Evolutionary conservation across 1,140 invertebrate species (phyloP).

Genomic region (Palaemon carinicauda): DNA sequence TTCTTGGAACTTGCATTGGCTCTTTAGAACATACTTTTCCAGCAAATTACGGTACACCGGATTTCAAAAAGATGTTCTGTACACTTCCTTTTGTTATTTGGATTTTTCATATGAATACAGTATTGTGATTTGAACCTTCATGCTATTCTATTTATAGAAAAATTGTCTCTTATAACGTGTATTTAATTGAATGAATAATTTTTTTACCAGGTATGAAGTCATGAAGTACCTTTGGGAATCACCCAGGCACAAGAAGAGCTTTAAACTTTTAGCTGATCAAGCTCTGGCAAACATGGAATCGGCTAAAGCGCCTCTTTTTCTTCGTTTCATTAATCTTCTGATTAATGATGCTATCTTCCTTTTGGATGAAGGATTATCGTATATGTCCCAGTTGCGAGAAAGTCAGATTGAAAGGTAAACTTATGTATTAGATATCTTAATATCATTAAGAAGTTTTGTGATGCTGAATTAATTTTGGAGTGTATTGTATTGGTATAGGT

Average conservation of each 20-base stretch:
- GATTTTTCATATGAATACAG: too few species aligned
- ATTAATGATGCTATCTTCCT: slow-evolving; percentile 97
- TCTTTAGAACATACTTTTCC: too few species aligned
- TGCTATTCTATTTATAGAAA: too few species aligned
- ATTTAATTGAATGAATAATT: too few species aligned
- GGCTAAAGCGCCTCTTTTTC: slow-evolving; percentile 87
- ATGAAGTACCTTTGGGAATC: slow-evolving; percentile 92
- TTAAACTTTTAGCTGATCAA: slow-evolving; percentile 72
- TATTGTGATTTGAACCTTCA: too few species aligned
- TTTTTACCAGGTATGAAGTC: slow-evolving; percentile 74
- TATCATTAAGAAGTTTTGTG: too few species aligned
- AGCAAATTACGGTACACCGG: too few species aligned
- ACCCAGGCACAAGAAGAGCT: slow-evolving; percentile 73
- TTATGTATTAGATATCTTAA: background rate
- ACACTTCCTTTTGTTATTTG: too few species aligned
- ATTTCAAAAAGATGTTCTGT: too few species aligned
- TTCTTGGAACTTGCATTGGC: too few species aligned
- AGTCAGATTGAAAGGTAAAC: slow-evolving; percentile 75
- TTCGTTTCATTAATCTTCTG: slow-evolving; percentile 92
- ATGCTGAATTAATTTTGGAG: background rate
- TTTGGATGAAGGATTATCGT: slow-evolving; percentile 87
- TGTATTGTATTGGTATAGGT: too few species aligned
- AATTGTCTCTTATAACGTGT: background rate
- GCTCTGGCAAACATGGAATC: slow-evolving; percentile 90
- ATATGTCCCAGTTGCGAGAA: slow-evolving; percentile 83